These are phyloP conservation scores for Sibirionetta formosa DNA, from an alignment of 2,797 vertebrate genomes.

Conservation along the genomic window DNA sequence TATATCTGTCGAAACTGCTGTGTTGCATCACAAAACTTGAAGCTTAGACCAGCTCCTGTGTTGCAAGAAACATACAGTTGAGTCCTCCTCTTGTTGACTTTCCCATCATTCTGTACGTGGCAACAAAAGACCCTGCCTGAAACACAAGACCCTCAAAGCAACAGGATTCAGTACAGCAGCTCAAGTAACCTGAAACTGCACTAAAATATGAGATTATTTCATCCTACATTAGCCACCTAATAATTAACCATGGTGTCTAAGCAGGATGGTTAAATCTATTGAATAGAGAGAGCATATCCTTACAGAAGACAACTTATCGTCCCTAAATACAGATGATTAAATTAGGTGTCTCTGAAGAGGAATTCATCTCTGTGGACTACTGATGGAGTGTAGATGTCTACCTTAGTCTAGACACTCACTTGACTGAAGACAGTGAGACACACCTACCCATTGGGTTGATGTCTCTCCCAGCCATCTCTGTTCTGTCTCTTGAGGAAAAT, in stretches of 20 bases:
- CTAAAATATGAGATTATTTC: neutral
- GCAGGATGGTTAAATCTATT: neutral
- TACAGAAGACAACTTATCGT: neutral
- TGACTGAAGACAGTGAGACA: neutral
- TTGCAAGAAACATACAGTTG: neutral
- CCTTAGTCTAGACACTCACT: neutral
- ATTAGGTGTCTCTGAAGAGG: neutral
- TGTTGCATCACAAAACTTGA: neutral
- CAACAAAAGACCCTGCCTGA: neutral
- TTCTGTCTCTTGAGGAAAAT: neutral
- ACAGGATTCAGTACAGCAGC: neutral
- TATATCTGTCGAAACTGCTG: neutral
- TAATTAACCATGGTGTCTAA: neutral
- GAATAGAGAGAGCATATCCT: neutral
- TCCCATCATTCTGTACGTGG: neutral
- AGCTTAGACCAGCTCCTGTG: neutral
- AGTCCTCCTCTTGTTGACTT: neutral
- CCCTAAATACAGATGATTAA: neutral
- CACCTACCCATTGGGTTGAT: neutral
- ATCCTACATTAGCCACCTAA: neutral
- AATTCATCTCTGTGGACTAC: neutral
- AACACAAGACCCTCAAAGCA: neutral
- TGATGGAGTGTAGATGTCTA: neutral
- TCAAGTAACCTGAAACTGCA: neutral
- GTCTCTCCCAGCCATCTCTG: neutral